Base-by-base conservation (phyloP, 1,140 invertebrate species). In the Cotesia chilonis region DNA sequence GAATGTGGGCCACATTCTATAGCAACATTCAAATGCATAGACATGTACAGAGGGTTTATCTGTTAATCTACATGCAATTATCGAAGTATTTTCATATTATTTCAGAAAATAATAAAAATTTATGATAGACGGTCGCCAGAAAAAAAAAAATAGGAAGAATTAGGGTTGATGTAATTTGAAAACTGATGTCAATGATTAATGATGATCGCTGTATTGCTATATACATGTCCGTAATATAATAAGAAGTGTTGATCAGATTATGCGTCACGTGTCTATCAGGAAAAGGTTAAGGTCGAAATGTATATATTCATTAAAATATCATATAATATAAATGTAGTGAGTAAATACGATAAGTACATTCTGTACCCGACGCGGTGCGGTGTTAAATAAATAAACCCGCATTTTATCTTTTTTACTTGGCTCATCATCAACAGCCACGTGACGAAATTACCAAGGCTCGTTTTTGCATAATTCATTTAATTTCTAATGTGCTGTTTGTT, bases 1-100 rank as follows among this genome's bases (percentile, higher is more conserved):
- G 76, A 80, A 84, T 81, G 77, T 84, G 82, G 80, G 82, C 81
- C 80, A 83, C 77, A 72, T 68, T 51, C 41, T 36, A 64, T 66
- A 67, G 41, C 20, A n/a, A 51, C 68, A 51, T 59, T 57, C 54
- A 37, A 59, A 6, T 57, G 59, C 10, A 57, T 9, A 57, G 10
- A 28, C 54, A 55, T 17, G 17, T 55, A n/a, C 1, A 28, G 10
- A 55, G 17, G 17, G 54, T 55, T 68, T 68, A 55, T 68, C 37
- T 57, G 52, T 54, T 68, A 52, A 55, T 55, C 38, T 55, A 28
- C 10, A 28, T 60, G 17, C 57, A 60, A 17, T 60, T 35, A 28
- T 12, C 28, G 28, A 28, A 28, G 28, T 28, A 28, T 14, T 57
- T 2, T 0, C 14, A 14, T 14, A 4, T 57, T 57, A 57, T 57